Base-by-base conservation (phyloP, 1,140 invertebrate genomes). In the Apis dorsata region DNA sequence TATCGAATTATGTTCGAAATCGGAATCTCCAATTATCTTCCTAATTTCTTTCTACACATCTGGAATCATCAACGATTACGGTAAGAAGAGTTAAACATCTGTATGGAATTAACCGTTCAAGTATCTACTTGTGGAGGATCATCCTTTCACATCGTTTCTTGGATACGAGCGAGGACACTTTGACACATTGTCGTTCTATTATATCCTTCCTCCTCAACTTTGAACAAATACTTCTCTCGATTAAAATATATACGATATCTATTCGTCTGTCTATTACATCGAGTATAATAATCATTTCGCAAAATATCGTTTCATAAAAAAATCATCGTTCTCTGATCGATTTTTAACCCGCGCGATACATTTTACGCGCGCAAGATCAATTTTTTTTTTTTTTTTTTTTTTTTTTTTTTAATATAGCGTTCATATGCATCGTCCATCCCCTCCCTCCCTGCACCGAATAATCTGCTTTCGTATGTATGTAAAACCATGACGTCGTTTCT, bases 401-500 rank as follows among this genome's bases (percentile, higher is more conserved):
- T 75, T 53, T 77, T 77, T 66, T 55, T 68, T 24, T 65, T 60
- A 24, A 49, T 24, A 81, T 73, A 55, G 15, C 24, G 70, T 63
- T 63, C 13, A 17, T 24, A 44, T 15, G n/a, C 57, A 75, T 65
- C 57, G 73, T 59, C 59, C 66, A 69, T 78, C 63, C 57, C 55
- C 55, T n/a, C 21, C 24, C 66, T 28, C 34, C 2, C 34, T 53
- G 66, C 9, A 28, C 3, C 21, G 57, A 34, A 21, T 78, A 78
- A 83, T 78, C 49, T 57, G 49, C 44, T 71, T 63, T n/a, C 34
- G 65, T 57, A 74, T 59, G 51, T 81, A 72, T 81, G 69, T 85
- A 72, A 85, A 85, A 76, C n/a, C 68, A 74, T 81, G 55, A 34
- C 78, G 60, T 65, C 44, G 80, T 69, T 82, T 66, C 71, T 79